A percentile compares a stretch with the other conserved stretches of the same genome.
Conservation (phyloP, 2,888 invertebrate species). For the Galerucella pusilla region DNA sequence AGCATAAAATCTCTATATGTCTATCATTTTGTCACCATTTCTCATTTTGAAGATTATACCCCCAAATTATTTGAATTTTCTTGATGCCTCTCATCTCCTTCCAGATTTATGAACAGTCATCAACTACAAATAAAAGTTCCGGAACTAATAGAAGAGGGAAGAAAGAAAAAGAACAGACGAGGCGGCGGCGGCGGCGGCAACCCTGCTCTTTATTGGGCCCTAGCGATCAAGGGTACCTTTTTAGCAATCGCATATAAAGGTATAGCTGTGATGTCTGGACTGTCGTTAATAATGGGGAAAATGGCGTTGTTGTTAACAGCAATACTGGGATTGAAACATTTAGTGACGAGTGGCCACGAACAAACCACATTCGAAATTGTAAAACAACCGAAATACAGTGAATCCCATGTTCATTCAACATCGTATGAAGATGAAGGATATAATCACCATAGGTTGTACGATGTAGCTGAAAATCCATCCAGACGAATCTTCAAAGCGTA, state of each 20-base stretch:
- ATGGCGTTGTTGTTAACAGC: slow-evolving; percentile 83
- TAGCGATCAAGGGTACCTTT: slow-evolving; percentile 78
- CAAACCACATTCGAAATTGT: slow-evolving; percentile 88
- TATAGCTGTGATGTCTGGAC: slow-evolving; percentile 80
- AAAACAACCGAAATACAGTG: slow-evolving; percentile 85
- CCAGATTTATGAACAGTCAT: slow-evolving; percentile 71
- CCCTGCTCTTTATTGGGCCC: slow-evolving; percentile 75
- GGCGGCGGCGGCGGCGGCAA: slow-evolving; percentile 30
- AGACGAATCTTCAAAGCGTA: slow-evolving; percentile 34
- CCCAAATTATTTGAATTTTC: not conserved
- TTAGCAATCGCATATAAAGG: slow-evolving; percentile 80
- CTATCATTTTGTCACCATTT: not conserved
- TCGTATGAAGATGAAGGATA: slow-evolving; percentile 53
- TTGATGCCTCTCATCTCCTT: not conserved
- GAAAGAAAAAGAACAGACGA: slow-evolving; percentile 27
- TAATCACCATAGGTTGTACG: slow-evolving; percentile 39
- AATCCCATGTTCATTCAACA: slow-evolving; percentile 79
- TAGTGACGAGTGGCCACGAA: slow-evolving; percentile 77
- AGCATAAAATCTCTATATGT: not conserved
- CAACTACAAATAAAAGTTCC: slow-evolving; percentile 62
- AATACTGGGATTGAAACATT: slow-evolving; percentile 83
- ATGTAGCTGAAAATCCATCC: slow-evolving; percentile 26
- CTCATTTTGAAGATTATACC: not conserved
- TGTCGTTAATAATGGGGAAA: slow-evolving; percentile 85
- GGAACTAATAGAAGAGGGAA: slow-evolving; percentile 62